Evolutionary conservation across 2,797 vertebrate genomes (phyloP), one percentile per base, ranked within the genome.

Genomic region (Kryptopterus vitreolus): DNA sequence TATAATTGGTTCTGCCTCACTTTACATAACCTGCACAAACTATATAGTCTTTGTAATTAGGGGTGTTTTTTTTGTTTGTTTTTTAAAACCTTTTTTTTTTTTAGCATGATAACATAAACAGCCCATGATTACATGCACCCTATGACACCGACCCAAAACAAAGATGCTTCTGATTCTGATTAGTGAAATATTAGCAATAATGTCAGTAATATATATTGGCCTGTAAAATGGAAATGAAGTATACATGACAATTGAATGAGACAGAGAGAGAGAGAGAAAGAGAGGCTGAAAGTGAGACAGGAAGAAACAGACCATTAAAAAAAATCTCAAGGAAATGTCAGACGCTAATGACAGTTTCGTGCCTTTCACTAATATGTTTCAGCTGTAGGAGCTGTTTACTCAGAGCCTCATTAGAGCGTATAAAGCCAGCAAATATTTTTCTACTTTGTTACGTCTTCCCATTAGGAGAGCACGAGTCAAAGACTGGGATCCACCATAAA

Each of bases 261-360:
- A 43, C 6, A 43, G 38, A 43, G 38, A 43, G 38, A 43, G 38
- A 43, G 38, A 43, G 38, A 43, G 16, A 72, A 10, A 72, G 62
- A 68, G 13, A 24, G 33, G 26, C 20, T n/a, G 55, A 31, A 4
- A 43, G 16, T 0, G 16, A 57, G 62, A 57, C 2, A 43, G 31
- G 7, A 11, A 77, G 22, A 35, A n/a, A 1, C 24, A 53, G 31
- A 31, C 15, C 70, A 57, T 63, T 31, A 38, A 59, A 76, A 29
- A 57, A 43, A 38, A 53, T n/a, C 55, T 48, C 16, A 62, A 53
- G 59, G 18, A 65, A 77, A 77, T 77, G 62, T 77, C 61, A 65
- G 61, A 29, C 12, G 43, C 9, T 70, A 78, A 78, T 78, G 35
- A 48, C 66, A 78, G 26, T 46, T 4, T 63, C 43, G 77, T 46